Conservation (phyloP, 1,140 invertebrate species). For the Kradibia gibbosae region DNA sequence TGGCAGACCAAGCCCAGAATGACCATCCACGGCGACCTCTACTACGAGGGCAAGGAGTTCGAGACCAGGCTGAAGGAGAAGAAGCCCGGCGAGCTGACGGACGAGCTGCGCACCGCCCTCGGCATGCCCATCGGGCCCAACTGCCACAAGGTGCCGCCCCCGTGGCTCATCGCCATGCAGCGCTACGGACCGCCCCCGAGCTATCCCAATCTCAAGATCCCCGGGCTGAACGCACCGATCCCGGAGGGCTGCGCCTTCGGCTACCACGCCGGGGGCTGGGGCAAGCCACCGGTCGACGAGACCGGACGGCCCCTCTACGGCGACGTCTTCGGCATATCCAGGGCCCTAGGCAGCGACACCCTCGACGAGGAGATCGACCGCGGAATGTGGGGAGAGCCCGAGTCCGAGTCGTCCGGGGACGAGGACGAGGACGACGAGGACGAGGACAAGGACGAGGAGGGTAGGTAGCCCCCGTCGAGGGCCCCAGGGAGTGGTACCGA, state of each 20-base stretch:
- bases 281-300: slow-evolving; percentile 99
- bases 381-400: slow-evolving; percentile 97
- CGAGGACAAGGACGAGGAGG: slow-evolving; percentile 80
- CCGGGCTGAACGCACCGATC: slow-evolving; percentile 93
- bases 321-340: slow-evolving; percentile 92
- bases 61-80: slow-evolving; percentile 98
- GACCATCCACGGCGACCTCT: slow-evolving; percentile 99
- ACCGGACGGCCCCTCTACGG: slow-evolving; percentile 97
- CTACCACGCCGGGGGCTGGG: slow-evolving; percentile 99
- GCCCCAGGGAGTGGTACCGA: too few relatives aligned
- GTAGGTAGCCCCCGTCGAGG: too few relatives aligned
- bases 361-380: slow-evolving; percentile 92
- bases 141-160: slow-evolving; percentile 92
- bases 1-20: slow-evolving; percentile 99
- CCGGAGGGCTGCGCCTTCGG: slow-evolving; percentile 98
- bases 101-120: slow-evolving; percentile 95
- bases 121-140: slow-evolving; percentile 98
- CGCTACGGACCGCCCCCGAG: slow-evolving; percentile 99
- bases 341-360: slow-evolving; percentile 75
- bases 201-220: slow-evolving; percentile 98
- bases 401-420: slow-evolving; percentile 93
- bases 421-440: slow-evolving; percentile 88
- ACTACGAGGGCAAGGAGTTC: slow-evolving; percentile 99
- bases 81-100: slow-evolving; percentile 97
- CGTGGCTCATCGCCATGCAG: slow-evolving; percentile 99